Conservation (phyloP, 92 coral and sea anemone species). For the Ricordea florida region DNA sequence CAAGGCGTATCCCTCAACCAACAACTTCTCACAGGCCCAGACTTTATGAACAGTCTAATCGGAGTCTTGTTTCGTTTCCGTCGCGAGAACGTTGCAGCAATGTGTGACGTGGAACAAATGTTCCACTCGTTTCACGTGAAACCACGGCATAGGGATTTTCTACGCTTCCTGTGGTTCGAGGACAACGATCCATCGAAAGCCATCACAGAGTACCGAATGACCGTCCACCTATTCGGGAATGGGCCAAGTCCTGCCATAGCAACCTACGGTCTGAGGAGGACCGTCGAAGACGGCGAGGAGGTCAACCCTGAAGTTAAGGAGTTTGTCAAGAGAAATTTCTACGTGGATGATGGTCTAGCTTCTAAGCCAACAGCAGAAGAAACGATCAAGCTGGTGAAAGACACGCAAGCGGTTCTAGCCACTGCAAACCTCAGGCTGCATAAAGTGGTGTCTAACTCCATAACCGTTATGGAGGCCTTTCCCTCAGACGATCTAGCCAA, state of each 20-base stretch:
- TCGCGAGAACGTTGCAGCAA: neutral
- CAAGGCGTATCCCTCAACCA: conserved; percentile 33
- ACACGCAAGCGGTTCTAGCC: conserved; percentile 13
- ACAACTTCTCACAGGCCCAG: conserved; percentile 47
- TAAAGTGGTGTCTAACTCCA: conserved; percentile 32
- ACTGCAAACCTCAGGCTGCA: conserved; percentile 39
- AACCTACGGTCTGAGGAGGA: conserved; percentile 31
- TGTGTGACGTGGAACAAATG: neutral
- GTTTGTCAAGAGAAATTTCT: conserved; percentile 30
- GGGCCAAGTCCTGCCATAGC: conserved; percentile 59
- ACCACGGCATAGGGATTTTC: conserved; percentile 43
- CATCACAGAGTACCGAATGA: conserved; percentile 48
- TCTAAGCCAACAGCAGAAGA: conserved; percentile 31
- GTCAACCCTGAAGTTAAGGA: conserved; percentile 1
- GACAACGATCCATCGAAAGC: conserved; percentile 21
- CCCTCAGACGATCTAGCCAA: too few relatives aligned
- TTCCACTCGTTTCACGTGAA: too few relatives aligned
- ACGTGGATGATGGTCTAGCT: conserved; percentile 48
- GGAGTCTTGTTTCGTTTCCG: conserved; percentile 37
- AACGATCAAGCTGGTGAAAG: neutral
- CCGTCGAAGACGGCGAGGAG: conserved; percentile 37
- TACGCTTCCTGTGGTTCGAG: conserved; percentile 57
- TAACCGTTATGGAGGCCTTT: conserved; percentile 29
- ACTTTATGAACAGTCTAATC: conserved; percentile 26
- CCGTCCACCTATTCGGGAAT: conserved; percentile 59